Evolutionary conservation across 2,888 invertebrate genomes (phyloP).

Genomic region (Lycia hirtaria): DNA sequence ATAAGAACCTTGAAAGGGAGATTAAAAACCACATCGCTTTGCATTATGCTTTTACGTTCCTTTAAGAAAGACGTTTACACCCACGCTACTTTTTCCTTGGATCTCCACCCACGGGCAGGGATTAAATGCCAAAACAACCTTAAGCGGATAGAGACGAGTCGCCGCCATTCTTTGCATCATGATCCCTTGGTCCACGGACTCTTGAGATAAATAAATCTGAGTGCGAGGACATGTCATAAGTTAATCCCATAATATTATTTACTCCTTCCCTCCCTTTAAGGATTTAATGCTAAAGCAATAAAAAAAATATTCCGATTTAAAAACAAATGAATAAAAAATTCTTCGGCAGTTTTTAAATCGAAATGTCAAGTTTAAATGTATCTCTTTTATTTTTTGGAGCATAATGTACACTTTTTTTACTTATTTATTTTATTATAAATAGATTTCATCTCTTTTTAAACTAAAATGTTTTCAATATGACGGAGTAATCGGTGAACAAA

Average conservation of each 20-base stretch:
- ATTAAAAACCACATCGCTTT: conserved; percentile 49
- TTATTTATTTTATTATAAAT: too few species aligned
- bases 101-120: conserved; percentile 56
- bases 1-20: conserved; percentile 33
- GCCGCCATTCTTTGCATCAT: conserved; percentile 27
- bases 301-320: not conserved
- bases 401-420: too few species aligned
- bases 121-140: conserved; percentile 59
- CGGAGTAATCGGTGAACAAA: too few species aligned
- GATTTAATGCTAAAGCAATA: not conserved
- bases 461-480: too few species aligned
- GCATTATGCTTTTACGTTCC: conserved; percentile 44
- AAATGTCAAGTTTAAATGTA: too few species aligned
- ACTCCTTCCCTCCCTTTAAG: conserved; percentile 6
- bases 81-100: conserved; percentile 53
- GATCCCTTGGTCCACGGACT: conserved; percentile 31
- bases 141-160: conserved; percentile 34
- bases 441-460: too few species aligned
- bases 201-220: conserved; percentile 26
- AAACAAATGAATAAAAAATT: too few species aligned
- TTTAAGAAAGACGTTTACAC: conserved; percentile 56
- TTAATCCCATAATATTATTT: conserved; percentile 29
- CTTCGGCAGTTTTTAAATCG: too few species aligned
- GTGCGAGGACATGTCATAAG: conserved; percentile 27
- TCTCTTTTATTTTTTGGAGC: too few species aligned